These are phyloP conservation scores for Drosophila varians DNA, from an alignment of 1,140 invertebrate species.

Conservation along the genomic window DNA sequence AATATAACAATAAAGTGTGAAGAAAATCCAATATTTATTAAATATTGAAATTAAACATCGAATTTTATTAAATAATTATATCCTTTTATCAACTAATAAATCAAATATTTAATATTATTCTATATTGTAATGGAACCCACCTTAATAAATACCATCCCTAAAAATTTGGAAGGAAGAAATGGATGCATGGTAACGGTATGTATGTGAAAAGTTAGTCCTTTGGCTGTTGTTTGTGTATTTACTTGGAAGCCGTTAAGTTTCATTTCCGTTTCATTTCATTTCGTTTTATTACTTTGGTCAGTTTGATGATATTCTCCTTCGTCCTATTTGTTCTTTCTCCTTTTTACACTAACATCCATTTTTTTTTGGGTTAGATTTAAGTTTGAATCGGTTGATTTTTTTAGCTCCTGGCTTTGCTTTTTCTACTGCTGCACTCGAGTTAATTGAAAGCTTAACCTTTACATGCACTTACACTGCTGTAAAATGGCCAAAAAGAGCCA, in stretches of 20 bases:
- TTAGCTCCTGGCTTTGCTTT: not conserved
- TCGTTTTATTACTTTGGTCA: conserved; percentile 79
- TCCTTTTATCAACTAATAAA: too few species aligned
- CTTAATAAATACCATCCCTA: not conserved
- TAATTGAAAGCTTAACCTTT: conserved; percentile 76
- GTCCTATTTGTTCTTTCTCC: conserved; percentile 1
- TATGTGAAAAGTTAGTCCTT: conserved; percentile 69
- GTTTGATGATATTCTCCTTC: conserved; percentile 37
- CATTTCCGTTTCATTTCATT: conserved; percentile 80
- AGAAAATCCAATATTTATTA: too few species aligned
- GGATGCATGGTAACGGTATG: conserved; percentile 51
- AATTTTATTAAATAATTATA: too few species aligned
- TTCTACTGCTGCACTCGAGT: conserved; percentile 43
- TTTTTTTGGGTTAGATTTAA: conserved; percentile 48
- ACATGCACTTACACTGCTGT: conserved; percentile 40
- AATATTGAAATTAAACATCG: too few species aligned
- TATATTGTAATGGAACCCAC: too few species aligned
- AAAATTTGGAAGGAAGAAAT: conserved; percentile 10
- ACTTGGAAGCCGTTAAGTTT: conserved; percentile 76
- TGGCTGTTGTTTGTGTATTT: conserved; percentile 73
- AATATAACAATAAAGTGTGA: too few species aligned
- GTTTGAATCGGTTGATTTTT: conserved; percentile 42
- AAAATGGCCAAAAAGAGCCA: conserved; percentile 9
- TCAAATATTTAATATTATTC: too few species aligned
- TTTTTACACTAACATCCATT: not conserved